Percentiles rank a stretch among this genome's conserved stretches.
Conservation (phyloP, 2,113 vertebrate species). For the Motacilla alba region DNA sequence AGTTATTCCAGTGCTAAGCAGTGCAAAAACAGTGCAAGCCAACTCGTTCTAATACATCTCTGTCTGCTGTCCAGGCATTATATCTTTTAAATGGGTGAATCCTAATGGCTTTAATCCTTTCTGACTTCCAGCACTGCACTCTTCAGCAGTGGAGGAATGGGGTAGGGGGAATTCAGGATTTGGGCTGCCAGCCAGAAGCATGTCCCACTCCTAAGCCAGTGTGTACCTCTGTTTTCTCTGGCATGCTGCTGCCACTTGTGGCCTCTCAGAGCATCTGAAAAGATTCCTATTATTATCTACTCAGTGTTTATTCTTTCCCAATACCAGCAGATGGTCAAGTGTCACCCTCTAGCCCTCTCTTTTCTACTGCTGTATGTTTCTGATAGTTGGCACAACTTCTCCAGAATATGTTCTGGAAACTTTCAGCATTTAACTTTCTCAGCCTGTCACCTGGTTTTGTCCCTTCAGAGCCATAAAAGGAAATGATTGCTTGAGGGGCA, state of each 20-base stretch:
- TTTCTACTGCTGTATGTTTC: background rate
- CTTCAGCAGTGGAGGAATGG: background rate
- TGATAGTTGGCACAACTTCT: background rate
- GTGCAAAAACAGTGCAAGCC: background rate
- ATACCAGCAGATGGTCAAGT: background rate
- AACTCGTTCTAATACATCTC: background rate
- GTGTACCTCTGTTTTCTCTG: background rate
- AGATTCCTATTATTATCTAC: background rate
- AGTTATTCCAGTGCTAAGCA: slow-evolving; percentile 2
- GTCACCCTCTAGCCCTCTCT: background rate
- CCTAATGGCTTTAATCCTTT: background rate
- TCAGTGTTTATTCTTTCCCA: background rate
- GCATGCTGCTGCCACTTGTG: background rate
- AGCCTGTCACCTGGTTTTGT: slow-evolving; percentile 8
- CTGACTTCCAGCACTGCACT: background rate
- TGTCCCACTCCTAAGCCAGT: background rate
- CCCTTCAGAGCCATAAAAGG: slow-evolving; percentile 15
- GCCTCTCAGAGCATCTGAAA: background rate
- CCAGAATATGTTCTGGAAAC: background rate
- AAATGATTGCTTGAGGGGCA: background rate
- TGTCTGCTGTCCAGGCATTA: background rate
- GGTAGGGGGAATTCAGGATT: background rate
- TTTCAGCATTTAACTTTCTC: background rate
- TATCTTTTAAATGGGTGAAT: background rate
- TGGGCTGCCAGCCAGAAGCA: background rate